Evolutionary conservation across 2,797 vertebrate species (phyloP).

Genomic region (Chiloscyllium punctatum): DNA sequence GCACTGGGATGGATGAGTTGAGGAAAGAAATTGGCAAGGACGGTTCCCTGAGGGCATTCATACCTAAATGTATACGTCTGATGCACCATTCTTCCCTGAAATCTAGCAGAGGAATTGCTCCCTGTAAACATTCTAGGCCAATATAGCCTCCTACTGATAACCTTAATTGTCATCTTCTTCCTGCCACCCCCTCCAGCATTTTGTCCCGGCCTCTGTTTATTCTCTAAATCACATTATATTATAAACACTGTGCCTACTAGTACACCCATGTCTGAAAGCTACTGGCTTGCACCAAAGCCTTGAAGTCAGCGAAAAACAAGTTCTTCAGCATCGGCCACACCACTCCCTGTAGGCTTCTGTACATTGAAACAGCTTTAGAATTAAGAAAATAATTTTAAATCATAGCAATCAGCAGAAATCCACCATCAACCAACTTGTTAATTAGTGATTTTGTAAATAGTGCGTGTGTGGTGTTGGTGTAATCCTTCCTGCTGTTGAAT

Average conservation of each 20-base stretch:
- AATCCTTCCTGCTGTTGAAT: not conserved
- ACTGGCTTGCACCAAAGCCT: not conserved
- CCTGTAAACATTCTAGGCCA: not conserved
- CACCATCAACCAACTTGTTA: not conserved
- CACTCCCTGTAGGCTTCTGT: not conserved
- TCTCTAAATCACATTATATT: not conserved
- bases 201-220: not conserved
- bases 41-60: not conserved
- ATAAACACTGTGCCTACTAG: not conserved
- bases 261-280: not conserved
- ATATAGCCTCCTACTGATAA: not conserved
- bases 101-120: not conserved
- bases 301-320: not conserved
- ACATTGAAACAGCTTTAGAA: not conserved
- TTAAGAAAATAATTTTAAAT: not conserved
- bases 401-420: not conserved
- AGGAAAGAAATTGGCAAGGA: not conserved
- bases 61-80: not conserved
- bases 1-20: too few relatives aligned
- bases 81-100: not conserved
- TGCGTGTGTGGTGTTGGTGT: not conserved
- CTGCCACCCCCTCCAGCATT: not conserved
- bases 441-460: not conserved
- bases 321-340: not conserved
- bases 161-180: not conserved